Base-by-base conservation (phyloP, 2,113 vertebrate species). In the Sphaerodactylus townsendi region DNA sequence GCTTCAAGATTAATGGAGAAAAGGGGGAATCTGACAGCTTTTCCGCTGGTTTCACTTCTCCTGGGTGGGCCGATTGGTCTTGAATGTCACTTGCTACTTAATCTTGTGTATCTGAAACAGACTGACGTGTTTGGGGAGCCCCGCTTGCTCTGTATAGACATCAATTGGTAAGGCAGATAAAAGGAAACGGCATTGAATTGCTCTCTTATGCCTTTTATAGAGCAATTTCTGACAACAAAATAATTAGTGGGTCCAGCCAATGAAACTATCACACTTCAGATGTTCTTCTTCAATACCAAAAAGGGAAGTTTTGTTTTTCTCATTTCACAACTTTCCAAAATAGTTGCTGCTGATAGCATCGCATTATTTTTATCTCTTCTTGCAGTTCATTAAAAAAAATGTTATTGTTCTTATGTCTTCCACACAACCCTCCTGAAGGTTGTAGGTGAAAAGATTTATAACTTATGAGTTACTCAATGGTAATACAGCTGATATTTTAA, bases 31-130 rank as follows among this genome's bases (percentile, higher is more conserved):
- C 97, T 97, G 97, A 98, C 98, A 98, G 98, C 96, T 96, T 98
- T 98, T 98, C 98, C 97, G 93, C 97, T 97, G 96, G 97, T 95
- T 95, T 97, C 96, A 94, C 95, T 97, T 95, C 97, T 98, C 97
- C 96, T 98, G 98, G 98, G 98, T 99, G 98, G 98, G 98, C 98
- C 90, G 87, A 97, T 96, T 98, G 98, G 97, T 98, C 98, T 98
- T 99, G 97, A 98, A 98, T 99, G 98, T 99, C 98, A 98, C 98
- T 97, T 97, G 97, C 98, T 98, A 98, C 98, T 99, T 98, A 98
- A 98, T 99, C 98, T 99, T 98, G 97, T 97, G 96, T 98, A 97
- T 98, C 97, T 98, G 98, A 98, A 97, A 95, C 97, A 97, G 97
- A 94, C 97, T 96, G 97, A 97, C 86, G 91, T 96, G 95, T 97